These are phyloP conservation scores for Burhinus bistriatus DNA, from an alignment of 2,113 vertebrate genomes.

Conservation along the genomic window DNA sequence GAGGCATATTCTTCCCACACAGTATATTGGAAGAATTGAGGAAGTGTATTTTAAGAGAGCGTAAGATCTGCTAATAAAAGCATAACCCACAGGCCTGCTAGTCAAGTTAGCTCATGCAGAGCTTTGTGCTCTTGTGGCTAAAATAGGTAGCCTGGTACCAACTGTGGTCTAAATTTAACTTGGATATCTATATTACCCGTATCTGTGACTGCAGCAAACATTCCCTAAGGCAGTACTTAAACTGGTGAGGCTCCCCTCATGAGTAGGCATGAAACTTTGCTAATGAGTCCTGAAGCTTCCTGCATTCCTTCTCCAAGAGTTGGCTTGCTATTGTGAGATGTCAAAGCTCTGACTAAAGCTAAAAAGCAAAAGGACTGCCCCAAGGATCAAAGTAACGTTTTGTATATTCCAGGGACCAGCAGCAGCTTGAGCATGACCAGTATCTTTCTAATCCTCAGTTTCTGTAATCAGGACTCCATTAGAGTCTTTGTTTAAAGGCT, in stretches of 20 bases:
- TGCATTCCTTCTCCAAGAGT: not conserved
- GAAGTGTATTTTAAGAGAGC: not conserved
- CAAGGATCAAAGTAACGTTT: not conserved
- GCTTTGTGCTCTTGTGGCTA: not conserved
- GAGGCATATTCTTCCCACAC: not conserved
- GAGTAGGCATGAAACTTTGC: not conserved
- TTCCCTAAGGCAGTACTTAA: not conserved
- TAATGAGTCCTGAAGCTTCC: not conserved
- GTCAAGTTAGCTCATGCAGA: not conserved
- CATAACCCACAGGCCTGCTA: not conserved
- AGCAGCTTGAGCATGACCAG: not conserved
- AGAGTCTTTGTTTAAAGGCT: not conserved
- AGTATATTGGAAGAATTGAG: not conserved
- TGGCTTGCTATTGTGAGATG: not conserved
- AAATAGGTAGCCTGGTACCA: not conserved
- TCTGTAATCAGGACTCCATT: not conserved
- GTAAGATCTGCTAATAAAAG: not conserved
- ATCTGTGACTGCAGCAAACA: not conserved
- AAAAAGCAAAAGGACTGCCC: not conserved
- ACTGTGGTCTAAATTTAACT: not conserved
- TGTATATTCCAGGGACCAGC: not conserved
- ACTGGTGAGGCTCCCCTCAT: not conserved
- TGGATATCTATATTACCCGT: not conserved
- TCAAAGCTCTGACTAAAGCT: not conserved
- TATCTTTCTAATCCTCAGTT: not conserved